Base-by-base conservation (phyloP, 2,888 invertebrate species). In the Luffia ferchaultella region DNA sequence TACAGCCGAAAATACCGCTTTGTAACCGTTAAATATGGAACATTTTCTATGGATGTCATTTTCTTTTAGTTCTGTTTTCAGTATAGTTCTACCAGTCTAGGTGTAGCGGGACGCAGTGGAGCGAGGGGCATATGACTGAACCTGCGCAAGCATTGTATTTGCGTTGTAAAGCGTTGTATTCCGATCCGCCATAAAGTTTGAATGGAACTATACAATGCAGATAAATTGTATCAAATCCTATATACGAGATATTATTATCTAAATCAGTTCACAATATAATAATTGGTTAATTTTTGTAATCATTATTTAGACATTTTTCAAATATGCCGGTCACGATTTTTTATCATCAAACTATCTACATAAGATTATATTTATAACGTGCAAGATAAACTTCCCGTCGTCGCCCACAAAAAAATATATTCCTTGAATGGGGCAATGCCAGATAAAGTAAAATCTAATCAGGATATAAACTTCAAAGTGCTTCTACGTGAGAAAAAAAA, bases 391-490 rank as follows among this genome's bases (percentile, higher is more conserved):
- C 30, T 30, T 30, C 30, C 30, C 12, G 30, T 30, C 12, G 30
- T 30, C 30, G 30, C n/a, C n/a, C n/a, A 30, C 12, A 30, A 30
- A 30, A 30, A 3, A 12, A 12, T 12, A 12, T 30, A 3, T 12
- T 30, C 30, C 30, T n/a, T n/a, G 30, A 3, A 12, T 30, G 12
- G 30, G 30, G 30, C 48, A 48, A 20, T 48, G 48, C 17, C 48
- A 48, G 48, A 48, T 48, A 48, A 48, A 48, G 20, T 46, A 16
- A n/a, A 46, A 46, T 46, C 30, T 46, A 46, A 20, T 20, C 30
- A 30, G 5, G 30, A 30, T 30, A 30, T 7, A 30, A 30, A 30
- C 30, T 30, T 7, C 30, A 12, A 30, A 7, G 30, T 12, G 30
- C 12, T 30, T 3, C 5, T 30, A 30, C 30, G 30, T 30, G 30